Conservation (phyloP, 2,113 vertebrate species). For the Pandion haliaetus region DNA sequence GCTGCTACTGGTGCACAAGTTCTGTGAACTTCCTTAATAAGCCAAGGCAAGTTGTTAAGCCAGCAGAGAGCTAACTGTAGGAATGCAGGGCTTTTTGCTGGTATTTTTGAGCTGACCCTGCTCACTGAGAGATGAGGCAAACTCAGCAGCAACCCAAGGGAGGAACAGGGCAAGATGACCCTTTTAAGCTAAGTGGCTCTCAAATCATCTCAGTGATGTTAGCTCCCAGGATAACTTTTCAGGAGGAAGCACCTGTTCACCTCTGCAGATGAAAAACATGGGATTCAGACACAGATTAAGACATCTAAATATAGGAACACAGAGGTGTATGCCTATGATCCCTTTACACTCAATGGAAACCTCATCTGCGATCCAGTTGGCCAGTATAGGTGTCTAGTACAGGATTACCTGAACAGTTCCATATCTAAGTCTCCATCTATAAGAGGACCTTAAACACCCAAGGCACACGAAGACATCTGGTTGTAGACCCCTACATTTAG, state of each 20-base stretch:
- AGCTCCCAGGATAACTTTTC: neutral
- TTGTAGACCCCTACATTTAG: neutral
- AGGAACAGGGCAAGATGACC: neutral
- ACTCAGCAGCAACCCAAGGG: neutral
- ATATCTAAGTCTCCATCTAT: neutral
- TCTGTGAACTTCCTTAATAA: neutral
- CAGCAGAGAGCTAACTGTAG: accelerated
- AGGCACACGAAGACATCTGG: neutral
- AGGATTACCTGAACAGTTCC: neutral
- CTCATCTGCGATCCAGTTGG: neutral
- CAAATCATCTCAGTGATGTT: accelerated
- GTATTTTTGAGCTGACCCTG: neutral
- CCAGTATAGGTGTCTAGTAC: neutral
- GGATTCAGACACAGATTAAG: neutral
- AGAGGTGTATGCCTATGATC: neutral
- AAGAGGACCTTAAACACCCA: neutral
- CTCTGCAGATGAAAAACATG: neutral
- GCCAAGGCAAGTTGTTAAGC: neutral
- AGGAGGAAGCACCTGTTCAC: neutral
- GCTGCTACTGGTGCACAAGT: neutral
- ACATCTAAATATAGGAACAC: neutral
- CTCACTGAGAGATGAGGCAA: neutral
- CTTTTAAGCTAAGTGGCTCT: neutral
- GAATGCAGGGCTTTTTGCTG: neutral
- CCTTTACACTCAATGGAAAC: neutral